These are phyloP conservation scores for Pseudomyrmex concolor DNA, from an alignment of 1,140 invertebrate species.

Conservation along the genomic window DNA sequence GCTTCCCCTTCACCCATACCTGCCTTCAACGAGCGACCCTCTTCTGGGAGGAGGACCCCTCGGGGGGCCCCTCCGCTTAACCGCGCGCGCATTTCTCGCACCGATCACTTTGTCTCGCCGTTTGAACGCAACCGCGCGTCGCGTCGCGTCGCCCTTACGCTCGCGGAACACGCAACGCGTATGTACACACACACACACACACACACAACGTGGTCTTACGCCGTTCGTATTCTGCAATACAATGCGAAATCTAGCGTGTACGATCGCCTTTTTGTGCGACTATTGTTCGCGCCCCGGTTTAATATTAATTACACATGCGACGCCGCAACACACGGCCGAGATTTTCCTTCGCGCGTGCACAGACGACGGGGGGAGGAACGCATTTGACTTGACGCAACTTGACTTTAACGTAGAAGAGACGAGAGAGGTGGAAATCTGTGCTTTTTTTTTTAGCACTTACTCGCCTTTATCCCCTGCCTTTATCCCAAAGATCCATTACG, in stretches of 20 bases:
- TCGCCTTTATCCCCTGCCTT: neutral
- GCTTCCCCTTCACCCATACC: conserved; percentile 59
- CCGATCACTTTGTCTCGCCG: conserved; percentile 48
- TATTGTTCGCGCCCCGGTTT: conserved; percentile 17
- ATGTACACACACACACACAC: neutral
- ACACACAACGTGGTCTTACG: neutral
- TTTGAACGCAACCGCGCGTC: conserved; percentile 60
- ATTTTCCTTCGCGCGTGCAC: neutral
- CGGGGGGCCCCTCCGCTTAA: conserved; percentile 30
- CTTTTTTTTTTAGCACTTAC: conserved; percentile 14
- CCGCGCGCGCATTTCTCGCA: conserved; percentile 39
- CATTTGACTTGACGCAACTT: neutral
- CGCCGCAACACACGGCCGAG: conserved; percentile 24
- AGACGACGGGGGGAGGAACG: neutral
- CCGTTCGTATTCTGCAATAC: conserved; percentile 17
- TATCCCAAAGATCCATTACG: conserved; percentile 23
- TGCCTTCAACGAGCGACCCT: conserved; percentile 52
- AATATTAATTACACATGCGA: conserved; percentile 45
- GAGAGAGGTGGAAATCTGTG: neutral
- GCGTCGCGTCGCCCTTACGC: too few relatives aligned
- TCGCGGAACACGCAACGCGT: conserved; percentile 4
- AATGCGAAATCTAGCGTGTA: conserved; percentile 43
- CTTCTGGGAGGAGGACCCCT: conserved; percentile 21
- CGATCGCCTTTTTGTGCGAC: conserved; percentile 50
- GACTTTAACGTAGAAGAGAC: neutral